These are phyloP conservation scores for Hoplodrina ambigua DNA, from an alignment of 2,888 invertebrate genomes.

Conservation along the genomic window DNA sequence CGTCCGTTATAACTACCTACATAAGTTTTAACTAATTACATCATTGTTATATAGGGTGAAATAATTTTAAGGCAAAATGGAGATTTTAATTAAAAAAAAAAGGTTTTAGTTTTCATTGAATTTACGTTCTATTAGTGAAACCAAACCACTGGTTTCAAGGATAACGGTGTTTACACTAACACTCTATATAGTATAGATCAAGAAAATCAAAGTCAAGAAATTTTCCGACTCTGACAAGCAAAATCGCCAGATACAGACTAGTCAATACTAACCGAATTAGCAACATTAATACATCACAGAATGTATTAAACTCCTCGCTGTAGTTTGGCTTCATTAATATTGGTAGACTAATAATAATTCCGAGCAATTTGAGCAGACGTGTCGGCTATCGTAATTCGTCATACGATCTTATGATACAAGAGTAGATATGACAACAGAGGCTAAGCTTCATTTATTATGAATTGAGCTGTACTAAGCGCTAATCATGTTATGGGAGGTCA, in stretches of 20 bases:
- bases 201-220: no score
- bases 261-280: constrained; percentile 31
- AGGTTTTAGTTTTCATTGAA: no score
- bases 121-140: no score
- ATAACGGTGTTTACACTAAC: no score
- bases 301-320: constrained; percentile 17
- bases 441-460: not conserved
- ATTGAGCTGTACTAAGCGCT: not conserved
- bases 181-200: no score
- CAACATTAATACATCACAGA: constrained; percentile 30
- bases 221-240: not conserved
- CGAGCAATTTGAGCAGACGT: constrained; percentile 25
- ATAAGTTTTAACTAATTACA: no score
- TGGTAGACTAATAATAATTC: constrained; percentile 27
- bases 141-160: no score
- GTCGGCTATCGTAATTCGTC: constrained; percentile 33
- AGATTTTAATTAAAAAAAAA: no score
- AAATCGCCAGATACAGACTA: constrained; percentile 1
- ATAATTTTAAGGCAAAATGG: no score
- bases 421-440: constrained; percentile 17
- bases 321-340: constrained; percentile 44
- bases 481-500: no score
- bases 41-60: no score
- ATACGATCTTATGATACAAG: not conserved
- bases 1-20: no score